Base-by-base conservation (phyloP, 2,797 vertebrate species). In the Periparus ater region DNA sequence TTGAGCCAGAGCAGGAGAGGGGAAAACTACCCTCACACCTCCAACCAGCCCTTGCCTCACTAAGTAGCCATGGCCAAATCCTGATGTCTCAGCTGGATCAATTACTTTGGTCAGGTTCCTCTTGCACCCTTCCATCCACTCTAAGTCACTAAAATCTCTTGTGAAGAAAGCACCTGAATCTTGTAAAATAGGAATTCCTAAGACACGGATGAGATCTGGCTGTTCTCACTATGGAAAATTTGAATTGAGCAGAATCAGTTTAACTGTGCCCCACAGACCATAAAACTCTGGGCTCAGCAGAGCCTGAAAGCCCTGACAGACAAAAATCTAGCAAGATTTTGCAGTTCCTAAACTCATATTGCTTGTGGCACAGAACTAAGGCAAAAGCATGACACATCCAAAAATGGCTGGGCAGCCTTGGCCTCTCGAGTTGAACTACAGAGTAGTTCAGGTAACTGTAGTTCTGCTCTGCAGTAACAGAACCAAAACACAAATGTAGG, bases 291-390 rank as follows among this genome's bases (percentile, higher is more conserved):
- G 32, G 18, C 16, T 73, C 48, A 70, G 40, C 2, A 4, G 8
- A 78, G n/a, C 26, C 51, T 47, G 38, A 25, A 22, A 81, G 18
- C 34, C 40, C 40, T 27, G 18, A 36, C 0, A 44, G n/a, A 70
- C 12, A 66, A 81, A 86, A 91, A 50, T 9, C 23, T 9, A 25
- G 11, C 20, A 55, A 71, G 15, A 2, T 45, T 53, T 61, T 75
- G 9, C 55, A 32, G 29, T 9, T 76, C 40, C 45, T 60, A n/a
- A 80, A 67, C 8, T 51, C 9, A 2, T 10, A 21, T 7, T 54
- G 19, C 22, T 36, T 22, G 14, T 0, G 0, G 14, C 1, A 4
- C 6, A 12, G n/a, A 81, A 47, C 32, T 44, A 36, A 58, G 51
- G 16, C 68, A 70, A 66, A 91, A 34, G 8, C 7, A 17, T 7